Evolutionary conservation across 1,140 invertebrate species (phyloP), one percentile per base, ranked within the genome.

Genomic region (Polyergus mexicanus): DNA sequence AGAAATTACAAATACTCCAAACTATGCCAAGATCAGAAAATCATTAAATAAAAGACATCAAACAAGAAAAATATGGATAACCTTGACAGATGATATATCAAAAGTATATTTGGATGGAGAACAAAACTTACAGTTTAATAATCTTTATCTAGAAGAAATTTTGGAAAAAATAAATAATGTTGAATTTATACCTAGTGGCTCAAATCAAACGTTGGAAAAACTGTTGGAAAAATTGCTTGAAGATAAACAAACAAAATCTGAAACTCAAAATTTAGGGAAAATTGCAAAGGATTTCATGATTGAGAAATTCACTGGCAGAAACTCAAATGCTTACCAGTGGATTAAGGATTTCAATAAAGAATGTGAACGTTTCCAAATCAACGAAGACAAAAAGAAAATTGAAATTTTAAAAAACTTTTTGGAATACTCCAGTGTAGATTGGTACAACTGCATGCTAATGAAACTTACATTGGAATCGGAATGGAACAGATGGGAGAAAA

Each of bases 401-500:
- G 51, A 54, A 19, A 54, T 54, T 19, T 19, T 54, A 19, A 54
- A 54, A 6, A 19, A 19, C 16, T 54, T 54, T 8, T 6, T 54
- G 19, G 51, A n/a, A 54, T 19, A 19, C 0, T 19, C 51, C 0
- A 19, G 51, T 54, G 16, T 13, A 19, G 51, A 54, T 19, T 54
- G 51, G 51, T 54, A 19, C 38, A 54, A 44, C 25, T 65, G 25
- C 2, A 65, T 77, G 75, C 8, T 66, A 2, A 22, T 77, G 13
- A 77, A 77, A 77, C 28, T 51, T 28, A 65, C 62, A 65, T 3
- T 77, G 41, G 41, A 65, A 25, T 77, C 75, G 8, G 75, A 77
- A 54, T 77, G 75, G 75, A 19, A 32, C 25, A 19, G 28, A 11
- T 77, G 75, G 62, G 51, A 65, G 32, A 22, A 77, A 19, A 77